These are phyloP conservation scores for Acropora tenuis DNA, from an alignment of 64 coral and sea anemone species.

Conservation along the genomic window DNA sequence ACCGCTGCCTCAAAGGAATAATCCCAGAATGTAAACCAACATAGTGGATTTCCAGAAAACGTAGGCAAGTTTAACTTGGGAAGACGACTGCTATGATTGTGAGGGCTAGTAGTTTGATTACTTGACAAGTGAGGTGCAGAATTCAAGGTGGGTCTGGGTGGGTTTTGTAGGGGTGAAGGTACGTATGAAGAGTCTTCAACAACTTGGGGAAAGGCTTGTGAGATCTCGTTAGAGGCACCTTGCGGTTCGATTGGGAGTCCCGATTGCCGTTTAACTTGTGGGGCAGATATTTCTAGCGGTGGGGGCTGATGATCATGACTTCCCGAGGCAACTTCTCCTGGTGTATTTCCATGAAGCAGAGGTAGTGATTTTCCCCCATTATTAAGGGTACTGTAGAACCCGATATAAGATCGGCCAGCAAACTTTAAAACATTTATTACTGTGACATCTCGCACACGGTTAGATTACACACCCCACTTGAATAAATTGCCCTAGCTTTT, in stretches of 20 bases:
- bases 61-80: conserved; percentile 39
- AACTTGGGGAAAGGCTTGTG: neutral
- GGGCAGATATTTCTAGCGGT: neutral
- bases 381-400: too few species aligned
- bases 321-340: too few species aligned
- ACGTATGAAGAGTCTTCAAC: neutral
- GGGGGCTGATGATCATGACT: neutral
- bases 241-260: neutral
- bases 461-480: too few species aligned
- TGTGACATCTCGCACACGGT: too few species aligned
- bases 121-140: neutral
- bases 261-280: neutral
- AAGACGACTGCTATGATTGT: neutral
- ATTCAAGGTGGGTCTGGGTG: neutral
- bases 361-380: too few species aligned
- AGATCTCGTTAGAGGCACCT: neutral
- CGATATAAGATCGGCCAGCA: too few species aligned
- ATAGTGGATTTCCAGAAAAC: too few species aligned
- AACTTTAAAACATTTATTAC: too few species aligned
- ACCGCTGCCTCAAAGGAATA: conserved; percentile 70
- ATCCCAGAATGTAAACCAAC: neutral
- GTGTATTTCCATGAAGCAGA: too few species aligned
- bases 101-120: neutral
- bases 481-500: too few species aligned
- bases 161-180: neutral